These are phyloP conservation scores for Bugula neritina DNA, from an alignment of 2,888 invertebrate species.

Conservation along the genomic window DNA sequence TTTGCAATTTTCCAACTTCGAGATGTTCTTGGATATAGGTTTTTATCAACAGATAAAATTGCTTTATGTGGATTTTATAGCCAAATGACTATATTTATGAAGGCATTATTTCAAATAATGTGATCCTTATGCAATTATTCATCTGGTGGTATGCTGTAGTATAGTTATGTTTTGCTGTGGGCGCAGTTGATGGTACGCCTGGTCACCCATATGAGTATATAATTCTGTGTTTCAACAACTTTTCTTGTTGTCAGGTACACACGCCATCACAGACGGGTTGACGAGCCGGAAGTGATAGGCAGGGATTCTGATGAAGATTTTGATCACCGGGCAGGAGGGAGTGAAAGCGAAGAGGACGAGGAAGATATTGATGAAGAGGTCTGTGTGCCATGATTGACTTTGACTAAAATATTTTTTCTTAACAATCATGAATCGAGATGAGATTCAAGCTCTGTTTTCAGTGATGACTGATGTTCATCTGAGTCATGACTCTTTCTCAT, in stretches of 20 bases:
- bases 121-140: no score
- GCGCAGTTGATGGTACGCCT: neutral
- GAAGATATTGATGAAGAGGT: constrained; percentile 52
- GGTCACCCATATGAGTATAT: neutral
- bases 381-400: neutral
- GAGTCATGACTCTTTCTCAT: no score
- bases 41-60: no score
- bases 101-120: no score
- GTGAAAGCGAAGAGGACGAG: constrained; percentile 44
- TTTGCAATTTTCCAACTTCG: no score
- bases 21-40: no score
- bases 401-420: neutral
- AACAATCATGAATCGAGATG: neutral
- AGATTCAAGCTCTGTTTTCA: neutral
- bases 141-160: no score
- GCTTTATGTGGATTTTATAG: no score
- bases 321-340: constrained; percentile 64
- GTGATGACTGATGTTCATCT: no score
- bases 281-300: constrained; percentile 57
- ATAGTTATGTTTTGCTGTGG: no score
- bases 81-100: no score
- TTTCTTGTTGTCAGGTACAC: neutral
- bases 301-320: constrained; percentile 32
- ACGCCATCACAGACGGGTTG: constrained; percentile 44
- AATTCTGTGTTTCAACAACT: neutral